Evolutionary conservation across 2,888 invertebrate species (phyloP), one percentile per base, ranked within the genome.

Genomic region (Eudasyphora cyanicolor): DNA sequence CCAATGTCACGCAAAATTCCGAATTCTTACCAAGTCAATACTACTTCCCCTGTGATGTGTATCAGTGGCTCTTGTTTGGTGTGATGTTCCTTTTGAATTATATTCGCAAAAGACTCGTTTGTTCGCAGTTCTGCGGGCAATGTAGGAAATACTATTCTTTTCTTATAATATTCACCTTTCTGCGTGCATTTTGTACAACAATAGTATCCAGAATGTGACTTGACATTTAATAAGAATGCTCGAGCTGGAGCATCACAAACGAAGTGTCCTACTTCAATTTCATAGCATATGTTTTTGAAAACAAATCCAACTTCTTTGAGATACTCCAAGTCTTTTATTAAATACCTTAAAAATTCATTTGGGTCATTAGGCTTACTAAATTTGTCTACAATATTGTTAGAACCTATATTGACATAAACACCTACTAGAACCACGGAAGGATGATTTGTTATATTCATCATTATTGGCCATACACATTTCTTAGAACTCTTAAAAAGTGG

Each of bases 191-290:
- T 75, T 19, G 42, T 35, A 7, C 75, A 75, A 5, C 42, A 62
- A 21, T 29, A 75, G 45, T 14, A 75, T 12, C 75, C 75, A 2
- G 75, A 62, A 49, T 75, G 75, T n/a, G n/a, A n/a, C n/a, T n/a
- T n/a, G n/a, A n/a, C n/a, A n/a, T n/a, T n/a, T n/a, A n/a, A n/a
- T n/a, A n/a, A n/a, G n/a, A n/a, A n/a, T n/a, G n/a, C n/a, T n/a
- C n/a, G n/a, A n/a, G n/a, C n/a, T n/a, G n/a, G n/a, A n/a, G n/a
- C n/a, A n/a, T n/a, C n/a, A n/a, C n/a, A n/a, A n/a, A n/a, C n/a
- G n/a, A n/a, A n/a, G 17, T 27, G 27, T 1, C 75, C 62, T 8
- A 74, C 29, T 27, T 19, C 17, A 7, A 74, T 8, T 42, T 74
- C 38, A 19, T 21, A 60, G 1, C 10, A 2, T 24, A 29, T 51